Evolutionary conservation across 2,888 invertebrate genomes (phyloP).

Genomic region (Notodonta ziczac): DNA sequence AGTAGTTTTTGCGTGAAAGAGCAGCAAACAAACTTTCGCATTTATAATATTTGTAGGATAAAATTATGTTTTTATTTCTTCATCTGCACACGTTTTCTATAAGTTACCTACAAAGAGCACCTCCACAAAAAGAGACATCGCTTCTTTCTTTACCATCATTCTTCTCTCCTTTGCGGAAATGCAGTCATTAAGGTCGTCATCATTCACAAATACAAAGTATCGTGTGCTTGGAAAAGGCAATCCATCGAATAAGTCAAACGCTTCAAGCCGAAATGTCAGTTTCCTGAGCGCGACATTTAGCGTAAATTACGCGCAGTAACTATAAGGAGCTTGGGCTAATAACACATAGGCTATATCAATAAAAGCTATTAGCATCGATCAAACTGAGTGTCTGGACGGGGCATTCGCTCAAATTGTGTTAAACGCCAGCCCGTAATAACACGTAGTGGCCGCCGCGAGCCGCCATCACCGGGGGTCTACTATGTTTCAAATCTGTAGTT

Average conservation of each 20-base stretch:
- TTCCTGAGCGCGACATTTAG: conserved; percentile 69
- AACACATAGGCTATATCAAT: conserved; percentile 79
- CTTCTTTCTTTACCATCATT: too few relatives aligned
- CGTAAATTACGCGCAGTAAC: conserved; percentile 70
- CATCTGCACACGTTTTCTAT: too few relatives aligned
- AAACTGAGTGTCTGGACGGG: conserved; percentile 70
- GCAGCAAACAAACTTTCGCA: too few relatives aligned
- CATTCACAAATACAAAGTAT: too few relatives aligned
- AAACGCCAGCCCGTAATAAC: conserved; percentile 70
- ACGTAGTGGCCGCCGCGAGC: conserved; percentile 40
- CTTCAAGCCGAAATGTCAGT: conserved; percentile 68
- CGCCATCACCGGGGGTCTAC: conserved; percentile 37
- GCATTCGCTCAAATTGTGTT: conserved; percentile 75
- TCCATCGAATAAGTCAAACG: conserved; percentile 63
- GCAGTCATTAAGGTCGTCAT: too few relatives aligned
- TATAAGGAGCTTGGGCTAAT: conserved; percentile 54
- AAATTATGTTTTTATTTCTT: too few relatives aligned
- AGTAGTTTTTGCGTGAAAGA: too few relatives aligned
- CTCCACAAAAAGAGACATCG: too few relatives aligned
- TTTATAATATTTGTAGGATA: too few relatives aligned
- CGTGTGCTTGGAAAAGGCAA: too few relatives aligned
- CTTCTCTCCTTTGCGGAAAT: too few relatives aligned
- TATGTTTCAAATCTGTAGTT: conserved; percentile 30
- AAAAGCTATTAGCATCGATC: conserved; percentile 81
- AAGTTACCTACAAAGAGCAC: too few relatives aligned